phyloP scores from a whole-genome alignment of 2,888 invertebrate species.

The Panopea generosa region DNA sequence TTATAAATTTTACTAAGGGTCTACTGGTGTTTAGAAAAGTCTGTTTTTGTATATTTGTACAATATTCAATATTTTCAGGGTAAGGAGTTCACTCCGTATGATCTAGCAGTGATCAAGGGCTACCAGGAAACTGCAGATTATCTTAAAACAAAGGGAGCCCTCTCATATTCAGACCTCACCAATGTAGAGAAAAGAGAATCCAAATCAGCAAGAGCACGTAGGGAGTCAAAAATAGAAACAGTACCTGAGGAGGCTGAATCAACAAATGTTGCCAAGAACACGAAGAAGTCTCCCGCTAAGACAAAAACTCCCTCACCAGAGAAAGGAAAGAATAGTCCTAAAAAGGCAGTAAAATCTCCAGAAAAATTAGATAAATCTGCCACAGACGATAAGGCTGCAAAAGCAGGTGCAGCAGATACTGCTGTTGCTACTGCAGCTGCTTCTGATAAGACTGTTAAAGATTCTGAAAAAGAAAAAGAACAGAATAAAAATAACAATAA shows the following conservation, averaged over 20 bases:
- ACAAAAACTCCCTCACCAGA: slow-evolving; percentile 1
- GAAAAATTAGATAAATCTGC: background rate
- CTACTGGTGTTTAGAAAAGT: too few relatives aligned
- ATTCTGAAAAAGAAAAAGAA: slow-evolving; percentile 8
- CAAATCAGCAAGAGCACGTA: slow-evolving; percentile 35
- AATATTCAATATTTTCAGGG: slow-evolving; percentile 86
- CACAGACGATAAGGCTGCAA: slow-evolving; percentile 7
- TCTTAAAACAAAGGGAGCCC: slow-evolving; percentile 93
- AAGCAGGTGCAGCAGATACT: slow-evolving; percentile 1
- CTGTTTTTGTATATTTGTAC: too few relatives aligned
- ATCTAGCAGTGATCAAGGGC: slow-evolving; percentile 94
- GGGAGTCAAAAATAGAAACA: slow-evolving; percentile 14
- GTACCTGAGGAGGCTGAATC: slow-evolving; percentile 15
- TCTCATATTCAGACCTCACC: slow-evolving; percentile 59
- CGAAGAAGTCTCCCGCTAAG: slow-evolving; percentile 13
- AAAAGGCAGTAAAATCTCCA: background rate
- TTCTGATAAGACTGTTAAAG: background rate
- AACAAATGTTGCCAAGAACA: background rate
- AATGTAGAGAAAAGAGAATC: slow-evolving; percentile 57
- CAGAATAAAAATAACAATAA: slow-evolving; percentile 14
- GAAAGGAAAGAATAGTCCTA: slow-evolving; percentile 4
- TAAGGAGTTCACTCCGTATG: slow-evolving; percentile 94
- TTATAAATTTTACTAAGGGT: too few relatives aligned
- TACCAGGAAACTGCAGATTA: slow-evolving; percentile 96
- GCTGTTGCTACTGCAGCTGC: slow-evolving; percentile 9